Conservation (phyloP, 2,888 invertebrate genomes). For the Rhabditophanes sp. region DNA sequence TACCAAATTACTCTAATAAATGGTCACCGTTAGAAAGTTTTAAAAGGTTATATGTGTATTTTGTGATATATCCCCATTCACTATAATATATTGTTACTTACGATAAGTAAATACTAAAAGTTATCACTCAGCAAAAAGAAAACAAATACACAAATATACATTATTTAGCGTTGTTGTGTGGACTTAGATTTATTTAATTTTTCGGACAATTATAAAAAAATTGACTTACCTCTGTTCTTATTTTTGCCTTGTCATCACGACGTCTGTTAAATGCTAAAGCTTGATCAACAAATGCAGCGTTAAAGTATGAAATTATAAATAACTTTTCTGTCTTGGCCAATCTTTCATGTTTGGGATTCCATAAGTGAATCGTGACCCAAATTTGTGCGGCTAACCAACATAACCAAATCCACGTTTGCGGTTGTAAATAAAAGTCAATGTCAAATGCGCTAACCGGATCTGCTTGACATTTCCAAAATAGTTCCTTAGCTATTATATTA, state of each 20-base stretch:
- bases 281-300: slow-evolving; percentile 75
- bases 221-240: slow-evolving; percentile 39
- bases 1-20: no score
- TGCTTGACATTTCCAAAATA: slow-evolving; percentile 76
- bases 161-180: background rate
- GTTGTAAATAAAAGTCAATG: slow-evolving; percentile 17
- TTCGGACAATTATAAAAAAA: background rate
- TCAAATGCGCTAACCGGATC: slow-evolving; percentile 5
- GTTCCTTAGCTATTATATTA: slow-evolving; percentile 40
- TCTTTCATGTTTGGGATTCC: slow-evolving; percentile 93
- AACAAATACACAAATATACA: no score
- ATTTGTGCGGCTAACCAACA: slow-evolving; percentile 68
- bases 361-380: slow-evolving; percentile 88
- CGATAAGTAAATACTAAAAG: no score
- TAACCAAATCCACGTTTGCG: slow-evolving; percentile 43
- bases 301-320: slow-evolving; percentile 84
- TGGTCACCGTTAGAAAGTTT: no score
- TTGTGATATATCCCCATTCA: no score
- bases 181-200: background rate
- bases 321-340: slow-evolving; percentile 76
- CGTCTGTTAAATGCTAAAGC: slow-evolving; percentile 77
- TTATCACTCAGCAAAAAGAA: no score
- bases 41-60: no score
- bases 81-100: no score
- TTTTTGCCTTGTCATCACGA: slow-evolving; percentile 53